phyloP scores from a whole-genome alignment of 2,113 vertebrate genomes.

The Esox niger region DNA sequence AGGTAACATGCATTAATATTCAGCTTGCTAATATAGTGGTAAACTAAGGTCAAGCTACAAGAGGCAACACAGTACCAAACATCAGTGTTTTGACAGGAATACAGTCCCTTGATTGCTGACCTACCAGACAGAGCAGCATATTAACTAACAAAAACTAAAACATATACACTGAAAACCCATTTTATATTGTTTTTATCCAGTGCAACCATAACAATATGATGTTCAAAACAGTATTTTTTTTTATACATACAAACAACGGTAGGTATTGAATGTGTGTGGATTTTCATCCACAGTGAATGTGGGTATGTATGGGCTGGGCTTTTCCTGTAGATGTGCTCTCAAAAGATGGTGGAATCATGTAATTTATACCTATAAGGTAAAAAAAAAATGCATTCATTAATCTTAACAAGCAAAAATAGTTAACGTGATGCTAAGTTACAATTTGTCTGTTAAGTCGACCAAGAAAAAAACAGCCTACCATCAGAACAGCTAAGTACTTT shows the following conservation, averaged over 20 bases:
- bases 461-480: conserved; percentile 31
- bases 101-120: conserved; percentile 25
- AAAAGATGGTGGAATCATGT: conserved; percentile 27
- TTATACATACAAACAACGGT: conserved; percentile 9
- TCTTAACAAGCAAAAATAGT: not conserved
- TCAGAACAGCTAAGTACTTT: conserved; percentile 72
- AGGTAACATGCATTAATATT: conserved; percentile 50
- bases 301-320: conserved; percentile 54
- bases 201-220: conserved; percentile 5
- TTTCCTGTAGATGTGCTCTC: conserved; percentile 33
- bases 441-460: not conserved
- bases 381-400: not conserved
- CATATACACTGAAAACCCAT: conserved; percentile 7
- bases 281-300: conserved; percentile 24
- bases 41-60: conserved; percentile 27
- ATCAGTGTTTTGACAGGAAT: conserved; percentile 35
- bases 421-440: not conserved
- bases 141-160: conserved; percentile 11
- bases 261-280: conserved; percentile 17
- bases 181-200: conserved; percentile 11
- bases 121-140: conserved; percentile 33
- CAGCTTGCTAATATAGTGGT: conserved; percentile 25
- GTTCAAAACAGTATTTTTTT: conserved; percentile 6
- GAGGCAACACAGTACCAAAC: conserved; percentile 22
- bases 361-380: conserved; percentile 38